A percentile compares a stretch with the other conserved stretches of the same genome.
Conservation (phyloP, 2,888 invertebrate genomes). For the Chrysolina americana region DNA sequence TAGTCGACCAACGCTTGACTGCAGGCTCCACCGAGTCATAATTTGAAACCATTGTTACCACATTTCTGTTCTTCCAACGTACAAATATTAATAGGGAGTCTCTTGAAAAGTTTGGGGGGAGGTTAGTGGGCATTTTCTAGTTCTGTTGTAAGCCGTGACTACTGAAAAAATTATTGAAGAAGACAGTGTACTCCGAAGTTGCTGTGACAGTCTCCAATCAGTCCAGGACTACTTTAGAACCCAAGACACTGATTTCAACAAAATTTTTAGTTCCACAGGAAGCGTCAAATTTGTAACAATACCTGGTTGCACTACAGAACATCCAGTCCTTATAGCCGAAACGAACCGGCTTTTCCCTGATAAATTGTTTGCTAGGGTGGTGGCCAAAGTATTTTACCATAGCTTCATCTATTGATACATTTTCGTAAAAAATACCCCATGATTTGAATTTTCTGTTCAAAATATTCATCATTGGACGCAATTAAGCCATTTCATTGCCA, state of each 20-base stretch:
- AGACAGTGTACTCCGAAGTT: slow-evolving; percentile 31
- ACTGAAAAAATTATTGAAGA: slow-evolving; percentile 48
- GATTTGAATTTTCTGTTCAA: no score
- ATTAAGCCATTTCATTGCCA: no score
- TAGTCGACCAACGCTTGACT: slow-evolving; percentile 26
- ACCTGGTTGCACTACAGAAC: slow-evolving; percentile 53
- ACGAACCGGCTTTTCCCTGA: slow-evolving; percentile 55
- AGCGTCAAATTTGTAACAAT: slow-evolving; percentile 53
- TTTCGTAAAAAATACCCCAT: no score
- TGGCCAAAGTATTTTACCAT: no score
- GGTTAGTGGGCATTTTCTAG: no score
- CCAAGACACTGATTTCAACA: slow-evolving; percentile 31
- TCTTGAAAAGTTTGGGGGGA: no score
- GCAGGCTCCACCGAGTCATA: slow-evolving; percentile 21
- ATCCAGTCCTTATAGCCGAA: slow-evolving; percentile 59
- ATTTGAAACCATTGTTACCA: slow-evolving; percentile 32
- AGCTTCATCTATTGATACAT: no score
- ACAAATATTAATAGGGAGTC: slow-evolving; percentile 27
- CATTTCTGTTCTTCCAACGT: slow-evolving; percentile 34
- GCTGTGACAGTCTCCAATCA: slow-evolving; percentile 34
- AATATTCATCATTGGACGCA: no score
- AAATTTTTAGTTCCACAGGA: slow-evolving; percentile 47
- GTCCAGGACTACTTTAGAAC: slow-evolving; percentile 49
- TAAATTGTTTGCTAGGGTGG: slow-evolving; percentile 32
- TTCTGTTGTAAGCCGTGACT: slow-evolving; percentile 32